Evolutionary conservation across 2,113 vertebrate species (phyloP), one percentile per base, ranked within the genome.

Genomic region (Thamnaconus septentrionalis): DNA sequence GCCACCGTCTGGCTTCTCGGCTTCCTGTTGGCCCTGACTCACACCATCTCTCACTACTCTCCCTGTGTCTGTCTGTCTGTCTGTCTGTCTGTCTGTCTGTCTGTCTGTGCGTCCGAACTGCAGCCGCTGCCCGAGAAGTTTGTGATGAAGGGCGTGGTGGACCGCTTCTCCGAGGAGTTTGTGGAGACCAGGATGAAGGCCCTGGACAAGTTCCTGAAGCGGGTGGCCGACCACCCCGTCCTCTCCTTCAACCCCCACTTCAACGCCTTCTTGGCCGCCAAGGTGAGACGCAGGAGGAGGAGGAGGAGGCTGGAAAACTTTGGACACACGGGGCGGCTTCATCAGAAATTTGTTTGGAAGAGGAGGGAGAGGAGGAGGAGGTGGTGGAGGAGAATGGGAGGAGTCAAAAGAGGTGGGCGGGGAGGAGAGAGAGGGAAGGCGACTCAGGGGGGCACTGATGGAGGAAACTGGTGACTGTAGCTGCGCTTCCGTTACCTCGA

Each of bases 51-150:
- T 2, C 0, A 56, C 46, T 3, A 56, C 56, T 64, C 12, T 57
- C 5, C 3, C 4, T 41, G 40, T 50, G 7, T 41, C 43, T 42
- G 49, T n/a, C 8, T 49, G 11, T 8, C 9, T 43, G 8, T 3
- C 9, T 10, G 0, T 0, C 1, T 0, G 10, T 9, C 40, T 40
- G 8, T 2, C 12, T 55, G 4, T 44, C 52, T 49, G n/a, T n/a
- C n/a, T n/a, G n/a, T n/a, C n/a, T n/a, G n/a, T n/a, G n/a, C 5
- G 47, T 8, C 41, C 41, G 3, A 1, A 51, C 61, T 53, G 40
- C 80, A 98, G 97, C 97, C 97, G 0, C 87, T 99, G 73, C 97
- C 97, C 39, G 97, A 99, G 88, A 99, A 99, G 87, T 98, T 98
- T 76, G 97, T 99, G 62, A 95, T 99, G 88, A 98, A 98, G 80